Conservation (phyloP, 2,888 invertebrate species). For the Isotomurus palustris region DNA sequence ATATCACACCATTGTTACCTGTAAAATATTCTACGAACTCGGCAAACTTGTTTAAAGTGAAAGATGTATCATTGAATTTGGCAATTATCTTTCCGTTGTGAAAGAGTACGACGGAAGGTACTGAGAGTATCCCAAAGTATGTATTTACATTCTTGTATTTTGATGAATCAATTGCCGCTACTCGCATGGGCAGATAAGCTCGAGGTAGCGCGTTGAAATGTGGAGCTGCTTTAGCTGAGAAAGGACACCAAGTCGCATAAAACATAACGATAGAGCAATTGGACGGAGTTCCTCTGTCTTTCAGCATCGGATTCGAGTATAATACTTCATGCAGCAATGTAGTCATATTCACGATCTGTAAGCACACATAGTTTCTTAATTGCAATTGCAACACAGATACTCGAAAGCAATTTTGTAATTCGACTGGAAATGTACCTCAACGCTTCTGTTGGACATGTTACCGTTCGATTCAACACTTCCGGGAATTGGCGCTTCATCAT, state of each 20-base stretch:
- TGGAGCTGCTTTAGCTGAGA: conserved; percentile 83
- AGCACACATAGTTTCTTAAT: too few species aligned
- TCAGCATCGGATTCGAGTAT: conserved; percentile 61
- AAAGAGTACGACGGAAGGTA: conserved; percentile 82
- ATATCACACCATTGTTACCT: conserved; percentile 46
- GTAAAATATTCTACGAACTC: conserved; percentile 74
- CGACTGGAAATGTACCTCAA: too few species aligned
- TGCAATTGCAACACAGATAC: too few species aligned
- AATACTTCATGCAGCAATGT: conserved; percentile 61
- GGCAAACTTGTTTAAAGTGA: conserved; percentile 71
- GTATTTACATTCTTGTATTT: conserved; percentile 61
- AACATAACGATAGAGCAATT: conserved; percentile 69
- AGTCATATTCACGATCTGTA: conserved; percentile 69
- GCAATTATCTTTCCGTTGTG: conserved; percentile 81
- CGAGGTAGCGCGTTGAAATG: conserved; percentile 84
- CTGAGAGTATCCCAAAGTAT: conserved; percentile 83
- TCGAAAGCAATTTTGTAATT: too few species aligned
- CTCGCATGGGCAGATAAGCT: conserved; percentile 77
- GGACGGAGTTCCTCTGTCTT: conserved; percentile 60
- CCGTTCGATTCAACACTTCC: too few species aligned
- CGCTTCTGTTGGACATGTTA: neutral
- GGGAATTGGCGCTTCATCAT: too few species aligned
- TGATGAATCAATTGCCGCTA: conserved; percentile 72
- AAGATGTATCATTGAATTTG: conserved; percentile 76
- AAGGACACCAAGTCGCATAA: conserved; percentile 83